A percentile compares a stretch with the other conserved stretches of the same genome.
Evolutionary conservation across 2,113 vertebrate species (phyloP).

Genomic region (Pygathrix nemaeus): DNA sequence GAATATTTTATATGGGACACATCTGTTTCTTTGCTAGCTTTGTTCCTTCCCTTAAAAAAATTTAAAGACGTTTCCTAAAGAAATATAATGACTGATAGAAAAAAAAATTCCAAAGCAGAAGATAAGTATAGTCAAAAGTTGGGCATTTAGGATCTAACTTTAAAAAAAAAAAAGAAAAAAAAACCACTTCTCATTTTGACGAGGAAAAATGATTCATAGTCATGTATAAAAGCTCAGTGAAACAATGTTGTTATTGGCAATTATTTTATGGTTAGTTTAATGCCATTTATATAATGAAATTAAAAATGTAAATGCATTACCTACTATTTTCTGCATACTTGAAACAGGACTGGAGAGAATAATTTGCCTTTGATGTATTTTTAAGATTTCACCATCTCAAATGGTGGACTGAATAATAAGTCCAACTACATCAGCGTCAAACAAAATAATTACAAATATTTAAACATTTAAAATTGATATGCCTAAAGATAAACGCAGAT

Average conservation of each 20-base stretch:
- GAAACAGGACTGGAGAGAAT: slow-evolving; percentile 40
- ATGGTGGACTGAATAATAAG: slow-evolving; percentile 23
- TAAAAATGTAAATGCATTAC: slow-evolving; percentile 44
- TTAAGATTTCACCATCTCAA: background rate
- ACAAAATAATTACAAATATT: slow-evolving; percentile 33
- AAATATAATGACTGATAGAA: slow-evolving; percentile 84
- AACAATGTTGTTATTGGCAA: slow-evolving; percentile 58
- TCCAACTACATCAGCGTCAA: background rate
- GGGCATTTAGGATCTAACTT: slow-evolving; percentile 1
- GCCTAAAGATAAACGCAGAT: slow-evolving; percentile 50
- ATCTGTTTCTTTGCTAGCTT: slow-evolving; percentile 88
- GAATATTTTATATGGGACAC: slow-evolving; percentile 87
- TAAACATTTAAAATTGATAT: slow-evolving; percentile 62
- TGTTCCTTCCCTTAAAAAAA: slow-evolving; percentile 82
- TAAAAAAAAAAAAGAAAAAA: background rate
- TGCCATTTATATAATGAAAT: slow-evolving; percentile 56
- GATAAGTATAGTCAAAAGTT: slow-evolving; percentile 61
- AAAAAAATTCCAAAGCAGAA: slow-evolving; percentile 76
- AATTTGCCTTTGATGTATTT: slow-evolving; percentile 53
- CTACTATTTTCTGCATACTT: slow-evolving; percentile 48
- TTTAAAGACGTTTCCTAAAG: slow-evolving; percentile 82
- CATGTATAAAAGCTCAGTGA: slow-evolving; percentile 38
- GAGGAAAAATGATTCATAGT: slow-evolving; percentile 52
- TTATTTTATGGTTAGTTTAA: slow-evolving; percentile 64
- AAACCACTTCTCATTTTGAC: slow-evolving; percentile 21